Conservation (phyloP, 2,797 vertebrate genomes). For the Carduelis carduelis region DNA sequence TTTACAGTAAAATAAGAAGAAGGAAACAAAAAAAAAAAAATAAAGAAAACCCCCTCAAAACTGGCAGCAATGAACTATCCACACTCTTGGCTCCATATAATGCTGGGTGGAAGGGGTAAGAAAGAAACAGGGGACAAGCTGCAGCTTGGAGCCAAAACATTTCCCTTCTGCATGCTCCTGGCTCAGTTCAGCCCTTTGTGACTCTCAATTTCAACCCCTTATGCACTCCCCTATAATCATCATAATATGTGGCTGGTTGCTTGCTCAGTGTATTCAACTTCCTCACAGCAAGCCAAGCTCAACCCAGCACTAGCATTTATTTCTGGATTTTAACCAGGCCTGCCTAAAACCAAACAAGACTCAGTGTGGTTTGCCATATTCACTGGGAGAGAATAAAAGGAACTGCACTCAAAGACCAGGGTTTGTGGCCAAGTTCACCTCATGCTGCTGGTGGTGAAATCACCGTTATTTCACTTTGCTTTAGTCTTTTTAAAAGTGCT, state of each 20-base stretch:
- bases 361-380: constrained; percentile 21
- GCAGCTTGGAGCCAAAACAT: neutral
- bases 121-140: neutral
- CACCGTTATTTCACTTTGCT: neutral
- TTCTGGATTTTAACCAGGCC: constrained; percentile 44
- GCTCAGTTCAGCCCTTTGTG: constrained; percentile 26
- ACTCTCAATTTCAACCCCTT: constrained; percentile 26
- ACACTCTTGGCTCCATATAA: neutral
- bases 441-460: constrained; percentile 25
- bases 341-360: constrained; percentile 30
- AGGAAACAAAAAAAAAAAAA: neutral
- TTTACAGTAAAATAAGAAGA: neutral
- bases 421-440: constrained; percentile 39
- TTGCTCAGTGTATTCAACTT: constrained; percentile 18
- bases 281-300: constrained; percentile 41
- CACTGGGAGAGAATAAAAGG: constrained; percentile 38
- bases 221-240: neutral
- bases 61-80: neutral
- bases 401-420: neutral
- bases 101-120: neutral
- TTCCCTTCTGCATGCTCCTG: constrained; percentile 21
- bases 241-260: constrained; percentile 8
- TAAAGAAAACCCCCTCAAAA: neutral
- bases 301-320: constrained; percentile 19
- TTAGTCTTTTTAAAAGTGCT: neutral